Conservation (phyloP, 2,113 vertebrate species). For the Solenodon paradoxus region DNA sequence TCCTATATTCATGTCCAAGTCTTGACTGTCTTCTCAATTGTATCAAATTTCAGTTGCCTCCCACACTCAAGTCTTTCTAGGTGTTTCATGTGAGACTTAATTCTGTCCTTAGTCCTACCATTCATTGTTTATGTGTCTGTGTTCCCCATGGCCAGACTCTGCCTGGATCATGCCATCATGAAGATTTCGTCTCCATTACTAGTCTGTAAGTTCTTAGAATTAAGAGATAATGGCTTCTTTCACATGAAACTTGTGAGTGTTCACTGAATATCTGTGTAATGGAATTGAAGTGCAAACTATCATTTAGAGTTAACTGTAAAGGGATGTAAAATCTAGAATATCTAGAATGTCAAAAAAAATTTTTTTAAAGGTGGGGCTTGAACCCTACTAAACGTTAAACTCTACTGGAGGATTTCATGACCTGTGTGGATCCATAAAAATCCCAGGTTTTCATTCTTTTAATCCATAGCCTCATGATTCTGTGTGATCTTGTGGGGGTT, state of each 20-base stretch:
- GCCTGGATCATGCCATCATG: background rate
- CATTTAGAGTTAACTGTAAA: background rate
- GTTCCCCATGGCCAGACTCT: background rate
- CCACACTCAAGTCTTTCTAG: background rate
- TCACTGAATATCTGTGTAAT: background rate
- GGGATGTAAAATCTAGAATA: background rate
- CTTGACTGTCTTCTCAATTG: background rate
- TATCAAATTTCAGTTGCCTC: background rate
- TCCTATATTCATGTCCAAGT: background rate
- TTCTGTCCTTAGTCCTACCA: background rate
- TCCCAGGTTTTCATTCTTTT: background rate
- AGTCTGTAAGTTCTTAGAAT: background rate
- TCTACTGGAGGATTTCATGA: background rate
- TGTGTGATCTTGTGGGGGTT: background rate
- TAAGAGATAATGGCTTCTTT: background rate
- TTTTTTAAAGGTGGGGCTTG: background rate
- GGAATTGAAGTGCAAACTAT: background rate
- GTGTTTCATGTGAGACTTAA: background rate
- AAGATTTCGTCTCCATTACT: background rate
- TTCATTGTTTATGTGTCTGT: background rate
- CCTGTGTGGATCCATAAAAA: background rate
- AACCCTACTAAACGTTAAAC: background rate
- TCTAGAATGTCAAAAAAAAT: background rate
- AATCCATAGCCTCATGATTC: background rate
- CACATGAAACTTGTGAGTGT: background rate